Conservation (phyloP, 2,797 vertebrate genomes). For the Hirundo rustica region DNA sequence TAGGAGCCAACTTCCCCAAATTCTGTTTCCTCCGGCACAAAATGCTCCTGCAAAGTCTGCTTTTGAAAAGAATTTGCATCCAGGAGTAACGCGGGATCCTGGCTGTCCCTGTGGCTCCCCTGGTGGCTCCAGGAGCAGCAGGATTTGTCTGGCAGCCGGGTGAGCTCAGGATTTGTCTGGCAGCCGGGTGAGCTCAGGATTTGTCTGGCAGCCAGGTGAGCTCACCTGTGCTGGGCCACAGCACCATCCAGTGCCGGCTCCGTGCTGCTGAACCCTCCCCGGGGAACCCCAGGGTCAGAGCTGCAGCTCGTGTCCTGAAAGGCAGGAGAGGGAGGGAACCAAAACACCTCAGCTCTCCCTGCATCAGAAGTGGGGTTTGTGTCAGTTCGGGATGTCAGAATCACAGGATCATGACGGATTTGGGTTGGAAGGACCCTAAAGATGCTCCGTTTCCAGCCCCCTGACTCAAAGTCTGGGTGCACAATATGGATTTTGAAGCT, state of each 20-base stretch:
- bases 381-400: background rate
- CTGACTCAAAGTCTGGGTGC: background rate
- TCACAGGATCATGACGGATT: background rate
- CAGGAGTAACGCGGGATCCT: background rate
- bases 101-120: background rate
- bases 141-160: background rate
- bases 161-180: background rate
- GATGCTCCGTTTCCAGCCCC: background rate
- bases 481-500: background rate
- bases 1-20: background rate
- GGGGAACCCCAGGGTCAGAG: background rate
- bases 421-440: background rate
- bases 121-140: background rate
- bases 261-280: background rate
- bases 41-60: background rate
- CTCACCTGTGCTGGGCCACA: background rate
- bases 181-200: background rate
- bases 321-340: background rate
- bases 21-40: background rate
- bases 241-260: background rate
- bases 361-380: background rate
- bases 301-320: background rate
- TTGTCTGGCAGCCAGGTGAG: background rate
- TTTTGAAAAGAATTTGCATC: background rate
- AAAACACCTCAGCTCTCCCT: background rate